A percentile compares a stretch with the other conserved stretches of the same genome.
These are phyloP conservation scores for Ivindomyrus marchei DNA, from an alignment of 2,113 vertebrate genomes.

Conservation along the genomic window DNA sequence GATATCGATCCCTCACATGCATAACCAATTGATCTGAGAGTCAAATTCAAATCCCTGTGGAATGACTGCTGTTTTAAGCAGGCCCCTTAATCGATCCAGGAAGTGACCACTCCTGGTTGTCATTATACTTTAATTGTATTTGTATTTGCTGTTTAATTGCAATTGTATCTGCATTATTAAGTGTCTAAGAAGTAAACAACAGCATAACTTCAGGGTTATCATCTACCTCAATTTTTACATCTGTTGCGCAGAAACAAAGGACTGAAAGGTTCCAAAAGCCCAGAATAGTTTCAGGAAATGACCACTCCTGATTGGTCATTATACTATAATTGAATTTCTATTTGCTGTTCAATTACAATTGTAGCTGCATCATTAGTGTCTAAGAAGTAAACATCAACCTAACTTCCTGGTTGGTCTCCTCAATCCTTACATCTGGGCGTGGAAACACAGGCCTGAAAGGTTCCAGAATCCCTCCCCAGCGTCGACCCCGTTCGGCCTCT, in stretches of 20 bases:
- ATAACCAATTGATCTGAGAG: background rate
- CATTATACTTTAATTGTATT: background rate
- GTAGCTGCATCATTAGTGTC: background rate
- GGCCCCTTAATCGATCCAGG: background rate
- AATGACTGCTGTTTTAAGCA: background rate
- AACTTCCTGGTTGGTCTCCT: background rate
- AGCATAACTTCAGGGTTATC: too few species aligned
- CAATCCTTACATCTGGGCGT: background rate
- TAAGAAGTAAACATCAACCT: background rate
- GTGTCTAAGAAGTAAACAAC: background rate
- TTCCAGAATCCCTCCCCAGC: background rate
- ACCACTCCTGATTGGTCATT: background rate
- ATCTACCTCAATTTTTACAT: too few species aligned
- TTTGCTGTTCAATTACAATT: background rate
- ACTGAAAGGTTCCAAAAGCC: too few species aligned
- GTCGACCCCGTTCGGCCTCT: background rate
- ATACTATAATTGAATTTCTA: background rate
- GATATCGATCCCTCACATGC: background rate
- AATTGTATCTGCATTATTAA: background rate
- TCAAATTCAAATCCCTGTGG: background rate
- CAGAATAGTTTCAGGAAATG: background rate
- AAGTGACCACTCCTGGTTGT: background rate
- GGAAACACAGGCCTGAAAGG: background rate
- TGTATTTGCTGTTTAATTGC: background rate
- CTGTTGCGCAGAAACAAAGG: too few species aligned